These are phyloP conservation scores for Trachelus stipa DNA, from an alignment of 2,888 invertebrate species.

Conservation along the genomic window DNA sequence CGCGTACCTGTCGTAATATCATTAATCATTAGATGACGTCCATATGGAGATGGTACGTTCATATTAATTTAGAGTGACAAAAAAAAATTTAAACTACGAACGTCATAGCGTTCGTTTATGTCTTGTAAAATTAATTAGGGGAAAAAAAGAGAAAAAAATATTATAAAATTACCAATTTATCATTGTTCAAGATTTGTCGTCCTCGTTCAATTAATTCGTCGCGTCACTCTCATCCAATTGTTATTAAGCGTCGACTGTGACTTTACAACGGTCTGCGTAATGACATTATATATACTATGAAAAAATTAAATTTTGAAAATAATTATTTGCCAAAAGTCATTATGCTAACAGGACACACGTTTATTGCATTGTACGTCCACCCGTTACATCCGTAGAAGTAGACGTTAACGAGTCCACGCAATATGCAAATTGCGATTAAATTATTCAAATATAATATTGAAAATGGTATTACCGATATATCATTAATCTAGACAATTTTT, in stretches of 20 bases:
- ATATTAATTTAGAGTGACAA: too few species aligned
- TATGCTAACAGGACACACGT: not conserved
- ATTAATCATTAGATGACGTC: too few species aligned
- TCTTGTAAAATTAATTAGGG: not conserved
- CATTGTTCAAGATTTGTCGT: not conserved
- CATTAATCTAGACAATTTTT: not conserved
- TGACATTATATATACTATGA: not conserved
- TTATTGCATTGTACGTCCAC: not conserved
- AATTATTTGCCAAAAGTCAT: not conserved
- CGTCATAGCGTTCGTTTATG: not conserved
- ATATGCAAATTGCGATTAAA: not conserved
- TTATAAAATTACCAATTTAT: not conserved
- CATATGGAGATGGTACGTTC: too few species aligned
- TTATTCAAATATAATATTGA: not conserved
- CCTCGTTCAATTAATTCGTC: not conserved
- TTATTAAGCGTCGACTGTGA: not conserved
- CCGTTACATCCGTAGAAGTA: not conserved
- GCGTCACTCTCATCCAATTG: not conserved
- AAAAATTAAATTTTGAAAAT: not conserved
- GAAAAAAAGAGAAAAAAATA: too few species aligned
- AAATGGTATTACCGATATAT: not conserved
- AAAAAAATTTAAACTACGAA: too few species aligned
- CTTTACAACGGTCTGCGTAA: not conserved
- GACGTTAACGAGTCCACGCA: not conserved
- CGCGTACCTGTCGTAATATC: slow-evolving; percentile 25